These are phyloP conservation scores for Torymus aiolomorphi DNA, from an alignment of 2,888 invertebrate species.

Conservation along the genomic window DNA sequence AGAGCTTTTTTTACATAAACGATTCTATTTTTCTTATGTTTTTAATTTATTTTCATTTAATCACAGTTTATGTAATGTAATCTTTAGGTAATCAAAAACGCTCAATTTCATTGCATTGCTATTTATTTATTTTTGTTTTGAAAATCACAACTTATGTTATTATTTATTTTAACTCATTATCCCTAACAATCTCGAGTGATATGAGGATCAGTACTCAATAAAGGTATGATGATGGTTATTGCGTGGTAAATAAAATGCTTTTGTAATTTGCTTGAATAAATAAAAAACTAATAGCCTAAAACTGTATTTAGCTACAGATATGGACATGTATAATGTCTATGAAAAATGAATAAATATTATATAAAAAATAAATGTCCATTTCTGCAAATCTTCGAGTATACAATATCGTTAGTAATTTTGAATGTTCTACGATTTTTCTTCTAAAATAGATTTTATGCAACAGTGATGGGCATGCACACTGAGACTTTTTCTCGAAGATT, in stretches of 20 bases:
- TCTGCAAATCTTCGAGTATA: background rate
- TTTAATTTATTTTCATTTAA: constrained; percentile 30
- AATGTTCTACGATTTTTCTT: constrained; percentile 36
- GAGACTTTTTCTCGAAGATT: constrained; percentile 42
- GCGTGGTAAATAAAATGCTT: constrained; percentile 56
- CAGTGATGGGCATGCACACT: constrained; percentile 39
- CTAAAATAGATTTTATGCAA: constrained; percentile 31
- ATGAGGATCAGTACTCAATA: constrained; percentile 61
- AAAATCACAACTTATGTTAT: constrained; percentile 35
- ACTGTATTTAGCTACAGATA: constrained; percentile 14
- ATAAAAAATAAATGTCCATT: constrained; percentile 34
- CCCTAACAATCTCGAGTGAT: constrained; percentile 54
- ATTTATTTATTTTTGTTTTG: constrained; percentile 29
- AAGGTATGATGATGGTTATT: constrained; percentile 64
- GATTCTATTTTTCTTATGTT: constrained; percentile 36
- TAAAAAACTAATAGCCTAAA: constrained; percentile 1
- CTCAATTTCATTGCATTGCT: constrained; percentile 23
- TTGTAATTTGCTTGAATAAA: constrained; percentile 37
- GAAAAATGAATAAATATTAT: background rate
- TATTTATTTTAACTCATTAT: constrained; percentile 55
- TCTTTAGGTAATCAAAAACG: constrained; percentile 13
- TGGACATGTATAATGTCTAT: constrained; percentile 20
- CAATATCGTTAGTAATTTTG: constrained; percentile 8
- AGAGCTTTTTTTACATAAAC: constrained; percentile 60
- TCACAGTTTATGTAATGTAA: constrained; percentile 23